Conservation (phyloP, 2,888 invertebrate species). For the Asteroscopus sphinx region DNA sequence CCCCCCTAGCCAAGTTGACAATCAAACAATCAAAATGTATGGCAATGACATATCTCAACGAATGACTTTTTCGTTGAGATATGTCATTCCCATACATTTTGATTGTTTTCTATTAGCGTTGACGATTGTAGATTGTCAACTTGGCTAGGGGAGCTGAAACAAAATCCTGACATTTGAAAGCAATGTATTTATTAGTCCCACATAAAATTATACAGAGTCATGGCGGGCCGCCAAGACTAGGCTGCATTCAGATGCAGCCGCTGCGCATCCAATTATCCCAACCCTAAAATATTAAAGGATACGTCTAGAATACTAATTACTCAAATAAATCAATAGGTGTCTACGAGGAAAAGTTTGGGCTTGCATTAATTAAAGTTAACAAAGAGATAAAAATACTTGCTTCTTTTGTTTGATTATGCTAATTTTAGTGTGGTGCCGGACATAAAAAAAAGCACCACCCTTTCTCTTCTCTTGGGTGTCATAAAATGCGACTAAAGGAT, state of each 20-base stretch:
- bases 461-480: no score
- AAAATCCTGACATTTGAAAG: conserved; percentile 59
- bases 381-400: conserved; percentile 20
- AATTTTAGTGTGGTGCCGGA: no score
- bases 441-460: no score
- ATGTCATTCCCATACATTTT: no score
- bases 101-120: no score
- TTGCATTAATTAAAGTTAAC: conserved; percentile 39
- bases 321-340: conserved; percentile 73
- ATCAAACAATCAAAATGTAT: no score
- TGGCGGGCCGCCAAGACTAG: conserved; percentile 81
- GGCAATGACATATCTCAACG: no score
- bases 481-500: no score
- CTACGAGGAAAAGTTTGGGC: conserved; percentile 34
- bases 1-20: no score
- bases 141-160: no score
- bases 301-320: conserved; percentile 81
- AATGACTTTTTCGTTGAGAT: no score
- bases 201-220: conserved; percentile 81
- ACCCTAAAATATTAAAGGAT: conserved; percentile 86
- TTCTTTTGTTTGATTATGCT: conserved; percentile 35
- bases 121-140: no score
- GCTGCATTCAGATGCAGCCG: conserved; percentile 82
- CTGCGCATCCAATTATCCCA: conserved; percentile 85
- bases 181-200: conserved; percentile 74